Percentiles rank a stretch among this genome's conserved stretches.
phyloP scores from a whole-genome alignment of 2,113 vertebrate species.

The Cyanocitta stelleri region DNA sequence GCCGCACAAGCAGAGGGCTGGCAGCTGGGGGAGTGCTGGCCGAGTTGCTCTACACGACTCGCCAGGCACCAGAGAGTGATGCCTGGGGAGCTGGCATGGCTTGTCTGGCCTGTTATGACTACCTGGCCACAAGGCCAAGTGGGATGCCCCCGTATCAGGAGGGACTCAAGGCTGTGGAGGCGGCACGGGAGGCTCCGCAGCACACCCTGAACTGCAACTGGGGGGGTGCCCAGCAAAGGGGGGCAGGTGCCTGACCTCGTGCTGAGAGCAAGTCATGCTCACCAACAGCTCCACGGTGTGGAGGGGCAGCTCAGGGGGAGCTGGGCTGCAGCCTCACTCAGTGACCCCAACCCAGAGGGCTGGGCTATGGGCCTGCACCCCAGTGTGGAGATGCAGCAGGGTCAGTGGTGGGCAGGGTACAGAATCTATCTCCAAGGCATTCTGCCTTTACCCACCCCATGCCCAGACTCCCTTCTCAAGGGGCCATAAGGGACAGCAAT shows the following conservation, averaged over 20 bases:
- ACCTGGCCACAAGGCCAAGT: slow-evolving; percentile 50
- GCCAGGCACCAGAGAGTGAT: rapidly evolving
- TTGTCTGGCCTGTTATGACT: slow-evolving; percentile 39
- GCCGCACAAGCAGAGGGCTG: not conserved
- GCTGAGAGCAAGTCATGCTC: rapidly evolving
- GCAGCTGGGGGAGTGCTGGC: not conserved
- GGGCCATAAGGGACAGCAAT: not conserved
- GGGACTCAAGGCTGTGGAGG: slow-evolving; percentile 39
- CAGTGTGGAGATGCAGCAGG: not conserved
- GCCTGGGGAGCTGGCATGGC: not conserved
- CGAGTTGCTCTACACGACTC: rapidly evolving
- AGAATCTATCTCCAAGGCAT: not conserved
- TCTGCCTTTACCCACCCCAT: not conserved
- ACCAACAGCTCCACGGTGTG: rapidly evolving
- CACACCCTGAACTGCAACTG: not conserved
- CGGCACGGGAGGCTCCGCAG: not conserved
- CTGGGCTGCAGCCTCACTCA: not conserved
- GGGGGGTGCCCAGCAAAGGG: not conserved
- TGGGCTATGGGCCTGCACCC: not conserved
- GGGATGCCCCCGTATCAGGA: slow-evolving; percentile 19
- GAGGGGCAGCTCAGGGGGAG: not conserved
- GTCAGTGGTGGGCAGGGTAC: not conserved
- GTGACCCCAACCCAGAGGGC: not conserved
- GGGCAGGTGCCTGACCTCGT: not conserved
- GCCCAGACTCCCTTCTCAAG: not conserved